Evolutionary conservation across 2,113 vertebrate species (phyloP).

Genomic region (Tetraodon nigroviridis): DNA sequence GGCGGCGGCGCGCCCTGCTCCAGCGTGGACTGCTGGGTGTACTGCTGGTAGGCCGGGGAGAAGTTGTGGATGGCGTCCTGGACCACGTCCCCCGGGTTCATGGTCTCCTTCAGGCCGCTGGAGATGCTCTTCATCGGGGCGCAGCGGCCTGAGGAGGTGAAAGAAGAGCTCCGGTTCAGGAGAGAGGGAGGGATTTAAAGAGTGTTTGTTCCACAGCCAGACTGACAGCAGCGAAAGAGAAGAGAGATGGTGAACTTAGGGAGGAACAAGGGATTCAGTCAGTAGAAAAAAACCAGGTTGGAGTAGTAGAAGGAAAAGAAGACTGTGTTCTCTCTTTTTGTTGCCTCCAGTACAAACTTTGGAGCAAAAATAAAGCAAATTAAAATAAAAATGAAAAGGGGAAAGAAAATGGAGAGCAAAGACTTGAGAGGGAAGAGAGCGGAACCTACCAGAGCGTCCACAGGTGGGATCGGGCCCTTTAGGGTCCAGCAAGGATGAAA

Average conservation of each 20-base stretch:
- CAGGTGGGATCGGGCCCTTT: constrained; percentile 83
- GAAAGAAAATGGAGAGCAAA: neutral
- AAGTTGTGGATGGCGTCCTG: constrained; percentile 99
- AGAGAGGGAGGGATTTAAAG: constrained; percentile 18
- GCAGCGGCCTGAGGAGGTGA: constrained; percentile 76
- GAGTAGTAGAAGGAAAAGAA: neutral
- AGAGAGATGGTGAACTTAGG: neutral
- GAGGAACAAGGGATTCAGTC: neutral
- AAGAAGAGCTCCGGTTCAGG: neutral
- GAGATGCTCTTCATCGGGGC: constrained; percentile 99
- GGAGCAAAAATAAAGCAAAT: neutral
- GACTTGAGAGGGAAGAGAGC: neutral
- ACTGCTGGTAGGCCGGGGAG: constrained; percentile 98
- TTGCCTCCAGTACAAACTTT: too few relatives aligned
- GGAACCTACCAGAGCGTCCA: constrained; percentile 90
- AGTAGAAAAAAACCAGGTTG: neutral
- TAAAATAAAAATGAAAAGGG: neutral
- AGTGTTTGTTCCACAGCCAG: neutral
- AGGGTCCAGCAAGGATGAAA: constrained; percentile 53
- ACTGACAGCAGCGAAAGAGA: constrained; percentile 9
- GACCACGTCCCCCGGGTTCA: constrained; percentile 95
- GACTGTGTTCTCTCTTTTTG: too few relatives aligned
- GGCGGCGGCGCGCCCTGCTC: constrained; percentile 78
- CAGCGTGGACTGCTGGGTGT: constrained; percentile 93
- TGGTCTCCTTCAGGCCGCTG: constrained; percentile 98